A percentile compares a stretch with the other conserved stretches of the same genome.
Conservation (phyloP, 2,797 vertebrate genomes). For the Tragelaphus oryx region DNA sequence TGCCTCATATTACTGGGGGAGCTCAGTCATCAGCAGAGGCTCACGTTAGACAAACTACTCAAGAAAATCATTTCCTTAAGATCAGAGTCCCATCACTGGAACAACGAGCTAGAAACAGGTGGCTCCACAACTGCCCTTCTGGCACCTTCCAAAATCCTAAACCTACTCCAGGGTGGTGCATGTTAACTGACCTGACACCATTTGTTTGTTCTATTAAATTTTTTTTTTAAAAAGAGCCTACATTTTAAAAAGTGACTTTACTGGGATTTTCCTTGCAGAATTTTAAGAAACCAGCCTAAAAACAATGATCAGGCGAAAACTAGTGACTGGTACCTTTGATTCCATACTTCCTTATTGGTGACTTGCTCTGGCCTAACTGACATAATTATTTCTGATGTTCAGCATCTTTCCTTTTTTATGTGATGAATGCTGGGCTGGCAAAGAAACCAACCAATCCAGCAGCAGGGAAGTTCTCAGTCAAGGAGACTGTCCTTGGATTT, state of each 20-base stretch:
- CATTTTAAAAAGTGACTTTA: neutral
- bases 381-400: slow-evolving; percentile 7
- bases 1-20: neutral
- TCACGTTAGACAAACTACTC: neutral
- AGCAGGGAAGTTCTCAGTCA: neutral
- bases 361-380: neutral
- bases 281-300: slow-evolving; percentile 1
- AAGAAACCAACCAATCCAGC: neutral
- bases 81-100: neutral
- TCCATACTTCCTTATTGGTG: neutral
- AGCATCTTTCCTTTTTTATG: neutral
- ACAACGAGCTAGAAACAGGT: neutral
- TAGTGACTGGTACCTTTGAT: neutral
- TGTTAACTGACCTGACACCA: neutral
- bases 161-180: neutral
- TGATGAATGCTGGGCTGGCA: neutral
- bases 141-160: neutral
- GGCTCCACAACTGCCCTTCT: neutral
- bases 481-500: neutral
- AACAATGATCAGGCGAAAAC: neutral
- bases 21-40: neutral
- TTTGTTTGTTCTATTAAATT: neutral
- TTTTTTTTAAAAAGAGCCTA: neutral
- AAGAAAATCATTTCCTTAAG: neutral
- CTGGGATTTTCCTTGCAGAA: neutral